phyloP scores from a whole-genome alignment of 2,113 vertebrate genomes.

The Oryzias curvinotus region DNA sequence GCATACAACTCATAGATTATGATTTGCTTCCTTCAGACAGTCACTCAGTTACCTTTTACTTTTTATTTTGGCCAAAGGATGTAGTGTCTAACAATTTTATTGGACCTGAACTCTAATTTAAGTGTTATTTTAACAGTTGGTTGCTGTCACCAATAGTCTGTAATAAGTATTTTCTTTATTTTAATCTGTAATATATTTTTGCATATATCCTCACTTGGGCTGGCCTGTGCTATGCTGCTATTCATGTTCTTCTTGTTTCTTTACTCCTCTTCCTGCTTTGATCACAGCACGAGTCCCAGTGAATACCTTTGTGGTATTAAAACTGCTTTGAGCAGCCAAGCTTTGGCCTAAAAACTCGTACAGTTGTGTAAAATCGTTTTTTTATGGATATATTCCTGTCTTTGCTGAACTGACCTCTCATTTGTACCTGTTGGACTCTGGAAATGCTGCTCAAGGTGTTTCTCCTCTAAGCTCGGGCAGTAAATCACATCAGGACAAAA shows the following conservation, averaged over 20 bases:
- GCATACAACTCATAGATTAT: conserved; percentile 23
- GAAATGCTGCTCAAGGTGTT: conserved; percentile 10
- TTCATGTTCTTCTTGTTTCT: conserved; percentile 28
- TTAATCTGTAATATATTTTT: conserved; percentile 62
- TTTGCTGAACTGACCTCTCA: conserved; percentile 6
- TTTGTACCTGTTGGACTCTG: conserved; percentile 14
- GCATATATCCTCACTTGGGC: conserved; percentile 45
- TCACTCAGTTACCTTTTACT: conserved; percentile 6
- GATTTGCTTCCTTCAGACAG: conserved; percentile 34
- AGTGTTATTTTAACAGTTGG: conserved; percentile 58
- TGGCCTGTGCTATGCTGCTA: conserved; percentile 46
- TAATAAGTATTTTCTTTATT: conserved; percentile 40
- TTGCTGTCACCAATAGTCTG: conserved; percentile 32
- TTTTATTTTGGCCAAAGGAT: conserved; percentile 64
- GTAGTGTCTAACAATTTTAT: conserved; percentile 50
- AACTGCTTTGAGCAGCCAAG: conserved; percentile 21
- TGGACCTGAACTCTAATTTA: conserved; percentile 66
- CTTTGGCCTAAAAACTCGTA: conserved; percentile 12
- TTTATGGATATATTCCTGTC: conserved; percentile 17
- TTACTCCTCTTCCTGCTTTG: conserved; percentile 21
- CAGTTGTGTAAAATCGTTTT: conserved; percentile 13
- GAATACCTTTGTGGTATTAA: conserved; percentile 43
- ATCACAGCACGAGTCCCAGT: conserved; percentile 24
- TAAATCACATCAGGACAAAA: conserved; percentile 17
- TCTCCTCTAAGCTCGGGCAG: conserved; percentile 8